A percentile compares a stretch with the other conserved stretches of the same genome.
phyloP scores from a whole-genome alignment of 2,797 vertebrate genomes.

The Squalus acanthias region DNA sequence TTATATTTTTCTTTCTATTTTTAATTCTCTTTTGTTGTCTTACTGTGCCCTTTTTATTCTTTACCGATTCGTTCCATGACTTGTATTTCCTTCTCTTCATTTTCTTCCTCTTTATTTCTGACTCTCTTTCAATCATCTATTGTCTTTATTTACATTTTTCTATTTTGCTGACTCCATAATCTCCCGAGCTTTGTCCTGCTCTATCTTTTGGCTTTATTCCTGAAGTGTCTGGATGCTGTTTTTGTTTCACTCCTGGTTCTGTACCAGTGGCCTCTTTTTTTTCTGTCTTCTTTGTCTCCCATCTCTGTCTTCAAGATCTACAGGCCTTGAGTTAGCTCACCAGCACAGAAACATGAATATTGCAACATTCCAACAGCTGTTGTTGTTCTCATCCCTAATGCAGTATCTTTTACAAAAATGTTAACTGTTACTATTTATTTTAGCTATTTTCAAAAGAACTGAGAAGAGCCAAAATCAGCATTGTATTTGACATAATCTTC shows the following conservation, averaged over 20 bases:
- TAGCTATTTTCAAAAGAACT: neutral
- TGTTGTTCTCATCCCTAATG: neutral
- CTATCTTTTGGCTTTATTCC: neutral
- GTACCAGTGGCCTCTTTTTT: no score
- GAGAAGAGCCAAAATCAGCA: neutral
- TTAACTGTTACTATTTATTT: conserved; percentile 1
- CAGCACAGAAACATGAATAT: conserved; percentile 9
- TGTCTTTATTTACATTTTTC: conserved; percentile 13
- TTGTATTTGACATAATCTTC: neutral
- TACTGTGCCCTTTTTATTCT: neutral
- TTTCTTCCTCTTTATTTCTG: neutral
- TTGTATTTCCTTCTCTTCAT: neutral
- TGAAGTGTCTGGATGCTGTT: conserved; percentile 1
- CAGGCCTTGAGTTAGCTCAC: neutral
- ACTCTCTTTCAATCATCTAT: neutral
- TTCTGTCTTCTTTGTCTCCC: neutral
- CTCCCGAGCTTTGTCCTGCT: neutral
- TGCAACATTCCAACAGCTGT: neutral
- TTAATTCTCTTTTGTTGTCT: neutral
- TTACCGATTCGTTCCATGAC: neutral
- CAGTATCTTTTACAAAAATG: neutral
- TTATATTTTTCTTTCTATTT: neutral
- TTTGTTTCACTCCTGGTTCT: neutral
- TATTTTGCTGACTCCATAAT: neutral
- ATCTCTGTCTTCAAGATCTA: neutral